These are phyloP conservation scores for Fregetta grallaria DNA, from an alignment of 2,113 vertebrate species.

Conservation along the genomic window DNA sequence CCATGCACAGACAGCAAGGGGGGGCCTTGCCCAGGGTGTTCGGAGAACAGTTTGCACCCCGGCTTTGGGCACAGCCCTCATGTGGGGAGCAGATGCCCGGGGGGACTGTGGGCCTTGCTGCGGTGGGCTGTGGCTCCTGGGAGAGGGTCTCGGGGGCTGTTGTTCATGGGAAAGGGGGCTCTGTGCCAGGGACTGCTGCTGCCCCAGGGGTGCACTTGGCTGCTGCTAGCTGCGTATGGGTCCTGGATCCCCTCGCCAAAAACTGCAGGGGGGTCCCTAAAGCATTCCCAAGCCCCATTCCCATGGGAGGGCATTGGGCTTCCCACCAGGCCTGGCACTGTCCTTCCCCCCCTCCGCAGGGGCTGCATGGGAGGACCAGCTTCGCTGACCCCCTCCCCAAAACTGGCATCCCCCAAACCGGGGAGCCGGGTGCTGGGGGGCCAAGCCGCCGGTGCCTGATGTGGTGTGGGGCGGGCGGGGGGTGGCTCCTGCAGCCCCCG, in stretches of 20 bases:
- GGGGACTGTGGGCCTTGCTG: background rate
- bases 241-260: background rate
- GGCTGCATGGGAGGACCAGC: background rate
- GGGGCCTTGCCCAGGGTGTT: background rate
- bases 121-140: background rate
- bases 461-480: rapidly evolving
- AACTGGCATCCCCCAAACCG: background rate
- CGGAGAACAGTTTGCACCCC: background rate
- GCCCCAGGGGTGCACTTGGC: background rate
- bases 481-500: background rate
- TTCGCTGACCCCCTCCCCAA: background rate
- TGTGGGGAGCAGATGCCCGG: background rate
- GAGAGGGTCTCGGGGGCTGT: background rate
- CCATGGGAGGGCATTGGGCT: background rate
- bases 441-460: background rate
- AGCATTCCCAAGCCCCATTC: background rate
- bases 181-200: background rate
- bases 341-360: background rate
- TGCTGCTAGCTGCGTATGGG: background rate
- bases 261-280: background rate
- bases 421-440: rapidly evolving
- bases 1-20: background rate
- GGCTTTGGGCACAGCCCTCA: background rate
- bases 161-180: background rate
- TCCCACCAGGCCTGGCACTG: background rate